Percentiles rank a stretch among this genome's conserved stretches.
Conservation (phyloP, 2,888 invertebrate species). For the Matsumyia berberina region DNA sequence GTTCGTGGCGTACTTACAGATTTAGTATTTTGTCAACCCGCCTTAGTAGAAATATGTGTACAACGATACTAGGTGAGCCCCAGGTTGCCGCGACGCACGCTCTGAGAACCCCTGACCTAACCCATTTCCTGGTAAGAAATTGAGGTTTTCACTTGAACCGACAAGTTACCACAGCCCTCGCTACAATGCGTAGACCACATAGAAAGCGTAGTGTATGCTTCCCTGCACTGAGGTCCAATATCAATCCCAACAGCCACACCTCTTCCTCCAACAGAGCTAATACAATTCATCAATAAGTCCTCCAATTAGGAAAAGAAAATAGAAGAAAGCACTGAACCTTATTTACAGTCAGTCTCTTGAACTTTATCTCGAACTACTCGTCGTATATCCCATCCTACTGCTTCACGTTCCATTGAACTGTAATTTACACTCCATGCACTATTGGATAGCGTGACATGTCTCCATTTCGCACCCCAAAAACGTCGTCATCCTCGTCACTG, state of each 20-base stretch:
- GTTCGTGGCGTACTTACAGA: too few relatives aligned
- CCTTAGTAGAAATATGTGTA: too few relatives aligned
- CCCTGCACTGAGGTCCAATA: too few relatives aligned
- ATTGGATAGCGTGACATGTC: background rate
- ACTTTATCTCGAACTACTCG: conserved; percentile 12
- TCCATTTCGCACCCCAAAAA: conserved; percentile 17
- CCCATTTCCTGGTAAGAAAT: too few relatives aligned
- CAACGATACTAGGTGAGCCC: too few relatives aligned
- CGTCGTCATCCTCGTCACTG: background rate
- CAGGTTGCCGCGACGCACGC: too few relatives aligned
- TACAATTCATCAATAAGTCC: background rate
- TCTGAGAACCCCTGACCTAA: too few relatives aligned
- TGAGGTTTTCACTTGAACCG: too few relatives aligned
- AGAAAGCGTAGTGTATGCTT: too few relatives aligned
- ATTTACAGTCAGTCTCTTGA: conserved; percentile 25
- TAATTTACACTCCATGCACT: conserved; percentile 7
- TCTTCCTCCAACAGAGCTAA: background rate
- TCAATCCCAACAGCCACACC: background rate
- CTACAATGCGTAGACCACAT: too few relatives aligned
- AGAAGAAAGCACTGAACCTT: conserved; percentile 1
- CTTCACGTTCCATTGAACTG: conserved; percentile 38
- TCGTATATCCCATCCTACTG: background rate
- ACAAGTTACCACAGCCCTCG: too few relatives aligned
- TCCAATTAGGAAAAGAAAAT: conserved; percentile 6
- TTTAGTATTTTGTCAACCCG: too few relatives aligned